phyloP scores from a whole-genome alignment of 2,113 vertebrate genomes.

The Gambusia affinis region DNA sequence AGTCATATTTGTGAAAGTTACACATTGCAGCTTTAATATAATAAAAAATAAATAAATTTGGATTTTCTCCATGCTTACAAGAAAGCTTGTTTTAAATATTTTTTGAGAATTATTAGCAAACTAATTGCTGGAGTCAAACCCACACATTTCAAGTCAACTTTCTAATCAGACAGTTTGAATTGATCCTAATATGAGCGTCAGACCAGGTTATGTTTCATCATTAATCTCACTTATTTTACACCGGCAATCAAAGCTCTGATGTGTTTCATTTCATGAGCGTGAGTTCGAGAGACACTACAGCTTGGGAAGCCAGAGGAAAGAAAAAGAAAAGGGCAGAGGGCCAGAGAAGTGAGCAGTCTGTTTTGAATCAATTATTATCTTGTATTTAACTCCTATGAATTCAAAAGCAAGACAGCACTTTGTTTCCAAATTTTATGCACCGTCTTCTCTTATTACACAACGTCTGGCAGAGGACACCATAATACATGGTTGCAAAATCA shows the following conservation, averaged over 20 bases:
- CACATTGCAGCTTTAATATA: too few relatives aligned
- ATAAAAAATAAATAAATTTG: neutral
- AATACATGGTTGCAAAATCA: slow-evolving; percentile 8
- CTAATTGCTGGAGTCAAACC: slow-evolving; percentile 14
- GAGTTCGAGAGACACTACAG: neutral
- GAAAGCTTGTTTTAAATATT: slow-evolving; percentile 18
- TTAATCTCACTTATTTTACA: slow-evolving; percentile 60
- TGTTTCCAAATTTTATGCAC: neutral
- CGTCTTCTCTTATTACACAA: neutral
- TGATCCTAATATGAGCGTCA: slow-evolving; percentile 11
- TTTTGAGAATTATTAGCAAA: neutral
- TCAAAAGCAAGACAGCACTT: slow-evolving; percentile 1
- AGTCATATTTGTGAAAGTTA: too few relatives aligned
- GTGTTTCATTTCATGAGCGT: slow-evolving; percentile 10
- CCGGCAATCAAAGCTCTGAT: slow-evolving; percentile 35
- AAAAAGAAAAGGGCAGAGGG: neutral
- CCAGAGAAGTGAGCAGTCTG: neutral
- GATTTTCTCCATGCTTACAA: neutral
- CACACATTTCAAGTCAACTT: slow-evolving; percentile 21
- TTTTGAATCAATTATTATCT: slow-evolving; percentile 2
- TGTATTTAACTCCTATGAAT: neutral
- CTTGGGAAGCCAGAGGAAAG: neutral
- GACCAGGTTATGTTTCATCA: slow-evolving; percentile 54
- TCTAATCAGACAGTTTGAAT: slow-evolving; percentile 10
- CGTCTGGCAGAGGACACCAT: slow-evolving; percentile 1